Base-by-base conservation (phyloP, 2,888 invertebrate genomes). In the Craniophora ligustri region DNA sequence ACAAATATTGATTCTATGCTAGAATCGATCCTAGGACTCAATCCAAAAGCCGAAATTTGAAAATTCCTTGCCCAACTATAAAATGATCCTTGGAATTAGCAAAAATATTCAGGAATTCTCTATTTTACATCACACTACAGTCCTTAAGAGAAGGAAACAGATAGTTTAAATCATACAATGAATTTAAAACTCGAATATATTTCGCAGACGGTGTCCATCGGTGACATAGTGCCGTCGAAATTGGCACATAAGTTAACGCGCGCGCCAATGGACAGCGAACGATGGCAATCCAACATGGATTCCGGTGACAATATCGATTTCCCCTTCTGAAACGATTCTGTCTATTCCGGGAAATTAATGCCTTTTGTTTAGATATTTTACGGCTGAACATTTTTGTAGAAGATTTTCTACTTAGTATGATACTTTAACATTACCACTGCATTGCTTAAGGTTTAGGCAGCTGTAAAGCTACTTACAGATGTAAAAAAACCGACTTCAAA, bases 171-270 rank as follows among this genome's bases (percentile, higher is more conserved):
- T 67, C 64, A 57, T 53, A 47, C 55, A 61, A 39, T 41, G 49
- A 41, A 49, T 56, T 72, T 56, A 53, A 49, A 58, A 61, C 58
- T 61, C n/a, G n/a, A 55, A 64, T 65, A 67, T 67, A 79, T 80
- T 81, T 66, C 46, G 66, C 36, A 65, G 68, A 62, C 73, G 73
- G 60, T 67, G 78, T 82, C 82, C 82, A 83, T 83, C 61, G 81
- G 81, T 86, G 87, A 87, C 86, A 82, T 84, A 87, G 78, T 84
- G 67, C 61, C 57, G 57, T 47, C 72, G 75, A 86, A 82, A 88
- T 88, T 87, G 87, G 82, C 78, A 76, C 82, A 84, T 86, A 85
- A 78, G 84, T 88, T 82, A 85, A 75, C 72, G 49, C 47, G 57
- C 70, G 58, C 68, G 70, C 75, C 82, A 79, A 69, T 82, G 82